phyloP scores from a whole-genome alignment of 2,113 vertebrate species.

The Protobothrops mucrosquamatus region DNA sequence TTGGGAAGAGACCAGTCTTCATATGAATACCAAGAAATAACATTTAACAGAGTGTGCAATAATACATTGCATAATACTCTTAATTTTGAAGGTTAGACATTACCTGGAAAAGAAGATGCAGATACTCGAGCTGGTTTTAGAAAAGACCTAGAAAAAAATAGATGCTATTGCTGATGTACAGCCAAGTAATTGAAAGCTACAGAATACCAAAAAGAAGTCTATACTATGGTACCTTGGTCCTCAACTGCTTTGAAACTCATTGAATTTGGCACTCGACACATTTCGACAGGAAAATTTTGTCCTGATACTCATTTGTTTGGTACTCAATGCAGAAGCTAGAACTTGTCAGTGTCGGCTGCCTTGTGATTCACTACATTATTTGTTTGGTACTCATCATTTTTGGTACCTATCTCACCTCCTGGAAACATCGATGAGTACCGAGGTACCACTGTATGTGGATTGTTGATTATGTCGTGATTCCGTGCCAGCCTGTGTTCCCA shows the following conservation, averaged over 20 bases:
- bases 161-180: background rate
- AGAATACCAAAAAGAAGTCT: background rate
- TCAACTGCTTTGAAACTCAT: background rate
- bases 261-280: background rate
- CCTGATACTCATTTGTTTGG: background rate
- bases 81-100: background rate
- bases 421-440: background rate
- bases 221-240: background rate
- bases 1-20: background rate
- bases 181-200: background rate
- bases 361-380: background rate
- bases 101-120: background rate
- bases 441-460: background rate
- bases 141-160: background rate
- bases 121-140: background rate
- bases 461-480: no score
- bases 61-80: background rate
- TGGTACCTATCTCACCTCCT: background rate
- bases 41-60: background rate
- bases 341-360: background rate
- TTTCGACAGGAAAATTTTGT: background rate
- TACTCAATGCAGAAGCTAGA: background rate
- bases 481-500: no score
- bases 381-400: background rate
- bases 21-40: background rate